Evolutionary conservation across 1,140 invertebrate species (phyloP).

Genomic region (Eupristina koningsbergeri): DNA sequence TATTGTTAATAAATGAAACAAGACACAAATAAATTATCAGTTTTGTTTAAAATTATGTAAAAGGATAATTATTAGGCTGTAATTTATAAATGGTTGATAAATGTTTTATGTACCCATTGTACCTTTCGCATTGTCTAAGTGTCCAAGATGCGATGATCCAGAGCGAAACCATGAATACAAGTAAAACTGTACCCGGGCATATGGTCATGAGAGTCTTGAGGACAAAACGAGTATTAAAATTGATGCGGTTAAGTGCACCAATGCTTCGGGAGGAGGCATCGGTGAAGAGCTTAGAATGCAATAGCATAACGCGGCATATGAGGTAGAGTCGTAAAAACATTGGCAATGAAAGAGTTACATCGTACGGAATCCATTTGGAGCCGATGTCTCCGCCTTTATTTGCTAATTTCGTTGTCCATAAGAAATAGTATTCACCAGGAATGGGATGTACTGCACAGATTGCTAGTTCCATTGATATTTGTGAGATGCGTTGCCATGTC

Average conservation of each 20-base stretch:
- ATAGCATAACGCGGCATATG: constrained; percentile 98
- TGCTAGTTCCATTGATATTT: constrained; percentile 92
- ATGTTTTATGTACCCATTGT: too few relatives aligned
- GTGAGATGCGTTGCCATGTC: constrained; percentile 95
- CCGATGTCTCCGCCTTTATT: constrained; percentile 91
- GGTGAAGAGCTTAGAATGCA: constrained; percentile 99
- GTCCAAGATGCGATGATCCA: constrained; percentile 99
- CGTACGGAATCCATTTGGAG: constrained; percentile 90
- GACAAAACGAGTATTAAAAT: constrained; percentile 99
- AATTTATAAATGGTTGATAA: too few relatives aligned
- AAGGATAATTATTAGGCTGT: too few relatives aligned
- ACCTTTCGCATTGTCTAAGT: constrained; percentile 98
- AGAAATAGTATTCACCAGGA: constrained; percentile 95
- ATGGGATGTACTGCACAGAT: constrained; percentile 98
- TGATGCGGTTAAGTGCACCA: constrained; percentile 98
- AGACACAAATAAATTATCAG: too few relatives aligned
- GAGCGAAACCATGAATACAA: constrained; percentile 98
- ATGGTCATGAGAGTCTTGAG: constrained; percentile 99
- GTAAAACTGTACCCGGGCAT: constrained; percentile 97
- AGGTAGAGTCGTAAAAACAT: constrained; percentile 99
- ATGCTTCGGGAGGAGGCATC: constrained; percentile 95
- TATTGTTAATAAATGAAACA: too few relatives aligned
- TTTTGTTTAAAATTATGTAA: too few relatives aligned
- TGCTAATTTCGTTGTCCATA: constrained; percentile 95
- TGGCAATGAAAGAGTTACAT: constrained; percentile 96